Conservation (phyloP, 2,888 invertebrate species). For the Galerucella pusilla region DNA sequence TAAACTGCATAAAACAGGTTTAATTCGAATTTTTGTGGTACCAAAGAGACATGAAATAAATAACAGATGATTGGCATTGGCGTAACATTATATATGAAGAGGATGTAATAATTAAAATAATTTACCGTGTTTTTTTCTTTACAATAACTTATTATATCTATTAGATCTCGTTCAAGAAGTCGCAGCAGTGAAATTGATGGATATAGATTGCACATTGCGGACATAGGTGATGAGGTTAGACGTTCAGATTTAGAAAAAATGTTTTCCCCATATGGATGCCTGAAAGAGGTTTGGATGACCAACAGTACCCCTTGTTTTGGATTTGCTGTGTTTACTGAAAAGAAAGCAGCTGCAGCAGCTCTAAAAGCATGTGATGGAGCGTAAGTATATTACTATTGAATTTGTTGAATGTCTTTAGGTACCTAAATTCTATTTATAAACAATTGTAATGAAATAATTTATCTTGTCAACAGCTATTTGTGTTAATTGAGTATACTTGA, state of each 20-base stretch:
- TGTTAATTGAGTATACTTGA: background rate
- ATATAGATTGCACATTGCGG: slow-evolving; percentile 67
- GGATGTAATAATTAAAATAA: no score
- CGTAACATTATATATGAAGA: no score
- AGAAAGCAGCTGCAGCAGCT: slow-evolving; percentile 67
- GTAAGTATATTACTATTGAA: slow-evolving; percentile 60
- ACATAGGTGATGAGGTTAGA: slow-evolving; percentile 67
- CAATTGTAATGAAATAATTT: no score
- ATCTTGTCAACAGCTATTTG: no score
- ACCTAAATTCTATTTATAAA: no score
- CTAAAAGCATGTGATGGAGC: slow-evolving; percentile 65
- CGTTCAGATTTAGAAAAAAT: slow-evolving; percentile 68
- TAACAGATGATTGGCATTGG: no score
- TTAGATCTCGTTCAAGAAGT: slow-evolving; percentile 61
- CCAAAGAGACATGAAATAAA: no score
- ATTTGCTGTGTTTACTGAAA: slow-evolving; percentile 70
- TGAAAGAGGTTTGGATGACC: slow-evolving; percentile 71
- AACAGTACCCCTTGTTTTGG: slow-evolving; percentile 72
- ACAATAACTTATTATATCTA: slow-evolving; percentile 4
- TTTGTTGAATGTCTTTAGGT: background rate
- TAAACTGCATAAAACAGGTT: no score
- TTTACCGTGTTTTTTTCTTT: background rate
- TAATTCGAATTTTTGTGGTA: no score
- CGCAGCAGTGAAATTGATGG: slow-evolving; percentile 63
- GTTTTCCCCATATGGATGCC: slow-evolving; percentile 68